These are phyloP conservation scores for Sporophila hypoxantha DNA, from an alignment of 2,113 vertebrate species.

Conservation along the genomic window DNA sequence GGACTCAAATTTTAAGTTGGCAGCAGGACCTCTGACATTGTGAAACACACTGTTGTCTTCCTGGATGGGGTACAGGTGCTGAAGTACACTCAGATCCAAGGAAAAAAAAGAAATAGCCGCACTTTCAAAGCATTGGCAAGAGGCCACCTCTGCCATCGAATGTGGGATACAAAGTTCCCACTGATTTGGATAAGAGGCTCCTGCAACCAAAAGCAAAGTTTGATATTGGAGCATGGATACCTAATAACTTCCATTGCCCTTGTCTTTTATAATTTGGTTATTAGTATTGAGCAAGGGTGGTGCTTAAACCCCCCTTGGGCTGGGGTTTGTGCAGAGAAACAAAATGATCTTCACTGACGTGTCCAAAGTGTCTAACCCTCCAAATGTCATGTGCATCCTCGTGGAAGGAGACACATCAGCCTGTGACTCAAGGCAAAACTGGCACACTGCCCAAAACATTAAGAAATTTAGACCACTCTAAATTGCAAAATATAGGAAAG, in stretches of 20 bases:
- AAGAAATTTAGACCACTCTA: background rate
- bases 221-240: background rate
- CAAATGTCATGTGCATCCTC: background rate
- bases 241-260: background rate
- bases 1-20: background rate
- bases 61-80: background rate
- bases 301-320: background rate
- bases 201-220: background rate
- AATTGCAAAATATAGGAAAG: background rate
- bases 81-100: background rate
- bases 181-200: background rate
- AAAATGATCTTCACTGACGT: background rate
- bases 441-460: background rate
- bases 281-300: background rate
- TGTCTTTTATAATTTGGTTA: background rate
- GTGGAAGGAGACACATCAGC: background rate
- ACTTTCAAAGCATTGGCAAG: background rate
- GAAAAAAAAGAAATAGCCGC: background rate
- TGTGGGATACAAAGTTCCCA: background rate
- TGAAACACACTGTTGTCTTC: background rate
- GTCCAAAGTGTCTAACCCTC: background rate
- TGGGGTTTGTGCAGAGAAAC: background rate
- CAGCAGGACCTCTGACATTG: background rate
- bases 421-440: background rate
- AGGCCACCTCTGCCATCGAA: background rate